These are phyloP conservation scores for Napeogenes sylphis DNA, from an alignment of 2,888 invertebrate genomes.

Conservation along the genomic window DNA sequence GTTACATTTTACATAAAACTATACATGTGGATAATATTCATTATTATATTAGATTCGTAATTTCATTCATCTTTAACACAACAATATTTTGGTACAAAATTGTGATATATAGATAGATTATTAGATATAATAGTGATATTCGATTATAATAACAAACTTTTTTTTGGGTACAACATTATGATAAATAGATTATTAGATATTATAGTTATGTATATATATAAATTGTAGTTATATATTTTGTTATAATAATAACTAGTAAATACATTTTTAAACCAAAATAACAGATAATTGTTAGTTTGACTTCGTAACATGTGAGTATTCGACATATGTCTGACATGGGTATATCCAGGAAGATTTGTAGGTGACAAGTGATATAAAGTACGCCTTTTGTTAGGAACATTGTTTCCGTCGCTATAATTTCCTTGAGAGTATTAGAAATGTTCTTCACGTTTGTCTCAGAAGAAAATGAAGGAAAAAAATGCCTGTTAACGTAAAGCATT, in stretches of 20 bases:
- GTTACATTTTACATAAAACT: not conserved
- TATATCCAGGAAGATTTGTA: conserved; percentile 70
- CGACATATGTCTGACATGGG: conserved; percentile 68
- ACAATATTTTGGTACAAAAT: too few species aligned
- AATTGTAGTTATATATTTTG: too few species aligned
- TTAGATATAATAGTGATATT: too few species aligned
- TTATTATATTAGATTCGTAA: too few species aligned
- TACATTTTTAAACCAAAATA: conserved; percentile 1
- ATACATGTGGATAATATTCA: not conserved
- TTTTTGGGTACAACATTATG: too few species aligned
- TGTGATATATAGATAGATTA: too few species aligned
- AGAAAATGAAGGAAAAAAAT: not conserved
- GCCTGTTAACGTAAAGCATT: not conserved
- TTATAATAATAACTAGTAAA: not conserved
- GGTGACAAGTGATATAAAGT: conserved; percentile 63
- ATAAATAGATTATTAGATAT: too few species aligned
- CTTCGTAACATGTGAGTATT: conserved; percentile 62
- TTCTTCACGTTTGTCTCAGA: not conserved
- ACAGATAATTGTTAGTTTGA: conserved; percentile 49
- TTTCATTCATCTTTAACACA: too few species aligned
- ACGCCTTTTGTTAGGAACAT: conserved; percentile 42
- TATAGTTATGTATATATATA: too few species aligned
- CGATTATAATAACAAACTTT: too few species aligned
- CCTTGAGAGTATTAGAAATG: conserved; percentile 10
- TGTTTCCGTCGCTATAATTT: conserved; percentile 21